Base-by-base conservation (phyloP, 2,113 vertebrate species). In the Callorhinus ursinus region DNA sequence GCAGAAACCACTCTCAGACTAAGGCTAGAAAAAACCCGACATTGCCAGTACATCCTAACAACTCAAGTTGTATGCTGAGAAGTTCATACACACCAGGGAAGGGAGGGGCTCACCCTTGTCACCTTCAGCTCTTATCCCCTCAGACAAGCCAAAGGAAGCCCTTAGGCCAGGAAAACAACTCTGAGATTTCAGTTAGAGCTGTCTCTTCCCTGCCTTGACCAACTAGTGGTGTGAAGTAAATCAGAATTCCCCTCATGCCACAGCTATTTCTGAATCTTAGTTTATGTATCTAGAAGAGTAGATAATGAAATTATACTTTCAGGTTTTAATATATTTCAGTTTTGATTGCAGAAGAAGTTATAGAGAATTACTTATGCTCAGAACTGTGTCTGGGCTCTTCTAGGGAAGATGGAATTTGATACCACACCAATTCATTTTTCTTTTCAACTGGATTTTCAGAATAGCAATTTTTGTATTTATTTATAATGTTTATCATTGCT, bases 401-500 rank as follows among this genome's bases (percentile, higher is more conserved):
- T 26, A 84, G 61, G 95, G 76, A 95, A 97, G 93, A 98, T 72
- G 33, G 91, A 98, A 98, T 97, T 98, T 98, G 92, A 94, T 98
- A 95, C 72, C 93, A 84, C 74, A 96, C 71, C 92, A 85, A 49
- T 94, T 95, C 95, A 98, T 98, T 98, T 98, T 98, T 97, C 95
- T 95, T 97, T 98, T 98, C 95, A 88, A 95, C 46, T 0, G 2
- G 81, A 98, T 98, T 98, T 99, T 98, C 85, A 98, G 79, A 98
- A 98, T 98, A 98, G 96, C 69, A 97, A 96, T 97, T 98, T 98
- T 96, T 98, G 94, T 98, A 97, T 98, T 98, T 98, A 98, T 98
- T 98, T 98, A 98, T 98, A 98, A 98, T 98, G 97, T 99, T 99
- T 99, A 99, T 98, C 97, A 98, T 93, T 13, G 67, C 93, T 92